Evolutionary conservation across 2,888 invertebrate genomes (phyloP), one percentile per base, ranked within the genome.

Genomic region (Syritta pipiens): DNA sequence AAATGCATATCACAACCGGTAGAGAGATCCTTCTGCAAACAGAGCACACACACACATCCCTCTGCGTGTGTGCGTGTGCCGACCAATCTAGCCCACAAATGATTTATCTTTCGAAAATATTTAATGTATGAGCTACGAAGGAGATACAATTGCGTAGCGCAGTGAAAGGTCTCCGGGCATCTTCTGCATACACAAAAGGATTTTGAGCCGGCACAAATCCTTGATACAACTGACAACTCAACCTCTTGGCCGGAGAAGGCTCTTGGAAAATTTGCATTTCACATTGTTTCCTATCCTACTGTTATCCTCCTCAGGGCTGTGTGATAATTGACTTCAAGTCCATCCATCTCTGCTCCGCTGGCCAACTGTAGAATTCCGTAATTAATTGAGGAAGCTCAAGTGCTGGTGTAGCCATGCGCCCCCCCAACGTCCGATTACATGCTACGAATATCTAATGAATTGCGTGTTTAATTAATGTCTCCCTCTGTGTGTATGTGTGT

Each of bases 381-480:
- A 83, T 84, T 83, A 84, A 84, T 83, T 83, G 82, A 82, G 76
- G 81, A 83, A 71, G 77, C 68, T 82, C 67, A 81, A 72, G 79
- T 77, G 72, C 77, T 77, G 65, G 65, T 55, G 49, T 49, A 79
- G 67, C 59, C 48, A 68, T 75, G 42, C 79, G n/a, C n/a, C n/a
- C n/a, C 74, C 82, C 81, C 82, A 69, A 82, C 79, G 81, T 81
- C 83, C 82, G 83, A 82, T 83, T 82, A 81, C 82, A 82, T 82
- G 81, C 81, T 74, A 71, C 68, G 83, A 82, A 83, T 83, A 87
- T 90, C 91, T 92, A 93, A 93, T 92, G 92, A 93, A 93, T 92
- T 92, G 92, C 92, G 91, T 92, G 92, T 92, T 92, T 92, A 92
- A 93, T 92, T 93, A 93, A 93, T 92, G 75, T 75, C 81, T 51